A percentile compares a stretch with the other conserved stretches of the same genome.
These are phyloP conservation scores for Mellilla xanthometata DNA, from an alignment of 2,888 invertebrate genomes.

Conservation along the genomic window DNA sequence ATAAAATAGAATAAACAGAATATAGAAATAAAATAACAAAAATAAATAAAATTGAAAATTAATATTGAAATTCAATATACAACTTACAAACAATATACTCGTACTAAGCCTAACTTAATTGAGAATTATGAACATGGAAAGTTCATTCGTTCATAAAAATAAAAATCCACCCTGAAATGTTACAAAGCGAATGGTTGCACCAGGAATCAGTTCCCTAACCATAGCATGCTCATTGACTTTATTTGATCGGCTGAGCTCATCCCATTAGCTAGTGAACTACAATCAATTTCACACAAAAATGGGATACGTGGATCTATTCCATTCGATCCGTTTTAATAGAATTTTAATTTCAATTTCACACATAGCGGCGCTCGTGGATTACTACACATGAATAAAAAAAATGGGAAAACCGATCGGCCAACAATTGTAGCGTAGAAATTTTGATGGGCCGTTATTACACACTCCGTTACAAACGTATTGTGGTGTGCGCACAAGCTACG, in stretches of 20 bases:
- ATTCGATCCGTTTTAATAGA: constrained; percentile 67
- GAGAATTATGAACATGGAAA: too few species aligned
- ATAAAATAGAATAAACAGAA: too few species aligned
- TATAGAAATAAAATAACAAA: too few species aligned
- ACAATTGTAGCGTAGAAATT: constrained; percentile 70
- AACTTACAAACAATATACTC: too few species aligned
- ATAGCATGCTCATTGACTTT: constrained; percentile 12
- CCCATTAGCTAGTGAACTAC: constrained; percentile 30
- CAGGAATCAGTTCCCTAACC: background rate
- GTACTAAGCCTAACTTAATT: too few species aligned
- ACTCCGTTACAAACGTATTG: constrained; percentile 74
- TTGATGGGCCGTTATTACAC: constrained; percentile 75
- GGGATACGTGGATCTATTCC: constrained; percentile 48
- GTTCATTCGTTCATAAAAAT: too few species aligned
- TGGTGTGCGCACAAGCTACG: constrained; percentile 33
- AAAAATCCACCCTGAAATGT: background rate
- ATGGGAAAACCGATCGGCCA: constrained; percentile 57
- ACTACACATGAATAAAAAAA: constrained; percentile 57
- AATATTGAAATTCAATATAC: too few species aligned
- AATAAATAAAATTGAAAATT: too few species aligned
- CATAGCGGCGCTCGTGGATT: constrained; percentile 63
- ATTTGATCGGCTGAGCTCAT: constrained; percentile 26
- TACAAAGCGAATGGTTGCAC: background rate
- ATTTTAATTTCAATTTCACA: constrained; percentile 80
- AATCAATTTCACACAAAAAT: constrained; percentile 41